Evolutionary conservation across 2,113 vertebrate species (phyloP).

Genomic region (Myiozetetes cayanensis): DNA sequence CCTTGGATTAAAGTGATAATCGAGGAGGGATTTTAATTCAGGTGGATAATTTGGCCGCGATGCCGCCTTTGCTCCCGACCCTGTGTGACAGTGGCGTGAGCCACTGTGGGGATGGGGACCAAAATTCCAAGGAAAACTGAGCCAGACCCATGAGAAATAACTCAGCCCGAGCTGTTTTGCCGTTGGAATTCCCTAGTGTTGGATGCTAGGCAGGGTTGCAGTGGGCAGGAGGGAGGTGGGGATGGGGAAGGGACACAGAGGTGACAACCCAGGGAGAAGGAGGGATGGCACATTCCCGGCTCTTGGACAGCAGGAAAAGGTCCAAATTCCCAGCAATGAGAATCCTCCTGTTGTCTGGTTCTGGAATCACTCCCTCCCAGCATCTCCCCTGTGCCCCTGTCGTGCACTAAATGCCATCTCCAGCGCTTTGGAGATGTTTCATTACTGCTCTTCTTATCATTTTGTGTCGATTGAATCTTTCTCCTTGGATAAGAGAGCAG

Average conservation of each 20-base stretch:
- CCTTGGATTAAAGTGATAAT: background rate
- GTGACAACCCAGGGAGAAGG: too few relatives aligned
- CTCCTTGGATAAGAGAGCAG: background rate
- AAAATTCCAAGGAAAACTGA: background rate
- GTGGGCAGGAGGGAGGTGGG: accelerated
- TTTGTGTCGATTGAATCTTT: background rate
- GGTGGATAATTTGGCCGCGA: background rate
- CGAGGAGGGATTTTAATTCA: background rate
- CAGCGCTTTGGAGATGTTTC: background rate
- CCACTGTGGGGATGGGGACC: too few relatives aligned
- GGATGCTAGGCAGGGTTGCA: accelerated
- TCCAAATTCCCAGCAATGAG: background rate
- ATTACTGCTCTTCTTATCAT: background rate
- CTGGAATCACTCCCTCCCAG: background rate
- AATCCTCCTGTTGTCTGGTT: background rate
- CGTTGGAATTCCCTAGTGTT: accelerated
- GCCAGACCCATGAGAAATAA: accelerated
- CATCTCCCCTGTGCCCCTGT: background rate
- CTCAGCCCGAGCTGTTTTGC: background rate
- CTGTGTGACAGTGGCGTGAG: too few relatives aligned
- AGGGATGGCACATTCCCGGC: background rate
- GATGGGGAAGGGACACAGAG: background rate
- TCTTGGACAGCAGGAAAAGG: background rate
- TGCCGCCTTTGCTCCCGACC: background rate
- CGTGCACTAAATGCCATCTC: accelerated